A percentile compares a stretch with the other conserved stretches of the same genome.
phyloP scores from a whole-genome alignment of 2,797 vertebrate species.

The Loriculus beryllinus region DNA sequence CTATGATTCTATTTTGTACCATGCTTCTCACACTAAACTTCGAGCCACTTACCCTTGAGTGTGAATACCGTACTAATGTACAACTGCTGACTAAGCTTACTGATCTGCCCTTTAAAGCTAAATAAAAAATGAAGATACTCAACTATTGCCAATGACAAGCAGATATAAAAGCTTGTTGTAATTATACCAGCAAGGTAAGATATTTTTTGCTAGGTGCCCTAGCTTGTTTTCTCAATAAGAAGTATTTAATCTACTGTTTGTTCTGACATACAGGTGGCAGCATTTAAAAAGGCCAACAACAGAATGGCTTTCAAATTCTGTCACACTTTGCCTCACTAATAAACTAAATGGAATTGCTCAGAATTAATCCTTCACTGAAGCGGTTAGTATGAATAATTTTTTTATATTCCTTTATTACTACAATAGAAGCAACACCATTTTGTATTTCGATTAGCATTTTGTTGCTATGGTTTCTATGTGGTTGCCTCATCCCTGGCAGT shows the following conservation, averaged over 20 bases:
- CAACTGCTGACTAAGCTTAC: constrained; percentile 4
- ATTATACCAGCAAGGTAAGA: neutral
- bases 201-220: neutral
- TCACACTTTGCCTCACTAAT: neutral
- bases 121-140: neutral
- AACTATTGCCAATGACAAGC: neutral
- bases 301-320: neutral
- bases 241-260: neutral
- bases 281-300: neutral
- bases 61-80: neutral
- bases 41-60: neutral
- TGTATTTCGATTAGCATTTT: neutral
- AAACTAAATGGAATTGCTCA: neutral
- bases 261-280: neutral
- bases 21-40: neutral
- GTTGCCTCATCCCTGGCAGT: neutral
- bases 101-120: constrained; percentile 1
- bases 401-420: neutral
- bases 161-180: neutral
- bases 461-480: neutral
- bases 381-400: neutral
- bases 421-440: neutral
- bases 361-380: neutral
- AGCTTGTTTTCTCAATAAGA: neutral
- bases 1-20: neutral